A percentile compares a stretch with the other conserved stretches of the same genome.
phyloP scores from a whole-genome alignment of 2,888 invertebrate genomes.

The Oscheius sp. region DNA sequence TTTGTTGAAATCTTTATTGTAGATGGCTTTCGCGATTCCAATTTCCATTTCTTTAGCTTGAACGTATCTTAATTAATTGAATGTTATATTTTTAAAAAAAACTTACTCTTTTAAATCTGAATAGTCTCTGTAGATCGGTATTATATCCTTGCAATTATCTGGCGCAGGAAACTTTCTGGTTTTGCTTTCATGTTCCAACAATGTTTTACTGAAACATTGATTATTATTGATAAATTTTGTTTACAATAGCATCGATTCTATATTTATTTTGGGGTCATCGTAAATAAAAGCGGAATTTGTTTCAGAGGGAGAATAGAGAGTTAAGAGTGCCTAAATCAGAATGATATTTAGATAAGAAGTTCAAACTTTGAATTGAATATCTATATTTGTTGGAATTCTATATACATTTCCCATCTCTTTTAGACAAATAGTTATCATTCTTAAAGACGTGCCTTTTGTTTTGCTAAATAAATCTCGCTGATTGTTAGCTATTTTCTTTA shows the following conservation, averaged over 20 bases:
- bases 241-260: slow-evolving; percentile 50
- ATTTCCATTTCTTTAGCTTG: slow-evolving; percentile 47
- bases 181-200: slow-evolving; percentile 38
- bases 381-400: slow-evolving; percentile 32
- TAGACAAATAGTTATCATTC: slow-evolving; percentile 33
- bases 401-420: slow-evolving; percentile 44
- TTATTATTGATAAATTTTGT: background rate
- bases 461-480: slow-evolving; percentile 43
- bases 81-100: background rate
- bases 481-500: slow-evolving; percentile 31
- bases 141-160: slow-evolving; percentile 27
- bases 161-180: slow-evolving; percentile 36
- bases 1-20: slow-evolving; percentile 17
- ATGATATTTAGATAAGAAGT: background rate
- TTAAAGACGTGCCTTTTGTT: slow-evolving; percentile 20
- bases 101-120: slow-evolving; percentile 11
- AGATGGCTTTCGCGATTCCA: slow-evolving; percentile 26
- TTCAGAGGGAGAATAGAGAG: slow-evolving; percentile 53
- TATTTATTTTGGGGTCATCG: slow-evolving; percentile 43
- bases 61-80: slow-evolving; percentile 35
- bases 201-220: slow-evolving; percentile 25
- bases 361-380: slow-evolving; percentile 39
- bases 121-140: slow-evolving; percentile 36
- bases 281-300: slow-evolving; percentile 50
- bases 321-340: slow-evolving; percentile 50